phyloP scores from a whole-genome alignment of 1,140 invertebrate genomes.

The Pogonognathellus flavescens region DNA sequence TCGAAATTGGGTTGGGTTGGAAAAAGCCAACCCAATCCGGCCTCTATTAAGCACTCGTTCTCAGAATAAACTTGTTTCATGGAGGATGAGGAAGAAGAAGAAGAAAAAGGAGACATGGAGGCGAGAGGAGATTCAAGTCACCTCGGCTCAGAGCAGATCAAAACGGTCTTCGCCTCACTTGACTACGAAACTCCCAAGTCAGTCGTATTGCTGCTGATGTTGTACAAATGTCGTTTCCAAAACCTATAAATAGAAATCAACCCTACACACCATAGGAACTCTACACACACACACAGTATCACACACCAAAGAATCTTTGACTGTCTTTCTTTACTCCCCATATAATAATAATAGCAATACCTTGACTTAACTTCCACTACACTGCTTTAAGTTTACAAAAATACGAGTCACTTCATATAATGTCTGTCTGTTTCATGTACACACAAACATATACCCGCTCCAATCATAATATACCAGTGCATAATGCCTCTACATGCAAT shows the following conservation, averaged over 20 bases:
- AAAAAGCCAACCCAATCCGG: no score
- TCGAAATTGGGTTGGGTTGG: no score
- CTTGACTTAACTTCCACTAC: constrained; percentile 2
- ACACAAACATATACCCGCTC: not conserved
- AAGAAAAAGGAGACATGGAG: constrained; percentile 38
- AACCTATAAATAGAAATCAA: constrained; percentile 56
- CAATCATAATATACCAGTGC: not conserved
- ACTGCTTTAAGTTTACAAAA: not conserved
- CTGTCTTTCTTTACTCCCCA: constrained; percentile 17
- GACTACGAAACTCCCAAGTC: constrained; percentile 52
- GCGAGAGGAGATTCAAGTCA: not conserved
- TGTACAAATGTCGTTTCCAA: constrained; percentile 51
- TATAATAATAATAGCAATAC: not conserved
- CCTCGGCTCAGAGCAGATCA: constrained; percentile 13
- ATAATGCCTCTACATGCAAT: no score
- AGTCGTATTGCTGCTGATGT: constrained; percentile 48
- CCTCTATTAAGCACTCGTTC: no score
- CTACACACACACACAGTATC: constrained; percentile 1
- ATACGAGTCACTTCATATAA: constrained; percentile 4
- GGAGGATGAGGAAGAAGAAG: constrained; percentile 14
- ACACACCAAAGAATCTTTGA: not conserved
- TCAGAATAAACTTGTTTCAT: constrained; percentile 45
- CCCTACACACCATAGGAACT: constrained; percentile 4
- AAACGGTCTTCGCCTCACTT: constrained; percentile 31
- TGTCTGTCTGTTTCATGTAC: not conserved